Evolutionary conservation across 2,113 vertebrate genomes (phyloP).

Genomic region (Ardeotis arabs): DNA sequence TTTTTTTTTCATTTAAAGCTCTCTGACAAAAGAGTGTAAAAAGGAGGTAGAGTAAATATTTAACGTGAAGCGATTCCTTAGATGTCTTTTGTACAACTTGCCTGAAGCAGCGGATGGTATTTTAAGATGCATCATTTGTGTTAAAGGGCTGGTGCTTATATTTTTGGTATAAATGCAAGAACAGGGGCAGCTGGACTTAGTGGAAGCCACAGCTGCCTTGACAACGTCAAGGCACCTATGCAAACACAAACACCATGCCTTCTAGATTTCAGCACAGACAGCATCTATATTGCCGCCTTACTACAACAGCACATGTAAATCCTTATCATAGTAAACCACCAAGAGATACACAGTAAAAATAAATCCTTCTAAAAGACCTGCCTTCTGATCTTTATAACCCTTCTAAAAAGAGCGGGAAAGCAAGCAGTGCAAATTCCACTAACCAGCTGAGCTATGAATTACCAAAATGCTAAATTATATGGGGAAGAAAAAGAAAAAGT

Average conservation of each 20-base stretch:
- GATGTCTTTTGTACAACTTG: neutral
- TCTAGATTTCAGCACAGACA: neutral
- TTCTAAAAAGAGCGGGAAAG: neutral
- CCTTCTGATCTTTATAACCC: neutral
- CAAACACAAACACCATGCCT: neutral
- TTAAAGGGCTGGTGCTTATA: neutral
- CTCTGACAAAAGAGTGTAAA: neutral
- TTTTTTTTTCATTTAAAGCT: neutral
- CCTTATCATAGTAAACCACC: neutral
- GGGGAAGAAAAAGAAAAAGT: neutral
- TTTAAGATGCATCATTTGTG: neutral
- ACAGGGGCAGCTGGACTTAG: neutral
- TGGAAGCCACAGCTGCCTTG: neutral
- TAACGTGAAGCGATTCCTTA: neutral
- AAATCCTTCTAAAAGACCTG: neutral
- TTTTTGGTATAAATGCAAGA: neutral
- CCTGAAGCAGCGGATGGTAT: neutral
- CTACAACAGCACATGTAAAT: neutral
- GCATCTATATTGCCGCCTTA: neutral
- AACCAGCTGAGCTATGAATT: neutral
- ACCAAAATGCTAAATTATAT: neutral
- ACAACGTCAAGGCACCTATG: neutral
- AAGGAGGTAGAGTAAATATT: conserved; percentile 32
- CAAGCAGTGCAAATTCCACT: neutral
- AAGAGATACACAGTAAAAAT: neutral